Base-by-base conservation (phyloP, 2,113 vertebrate genomes). In the Eonycteris spelaea region DNA sequence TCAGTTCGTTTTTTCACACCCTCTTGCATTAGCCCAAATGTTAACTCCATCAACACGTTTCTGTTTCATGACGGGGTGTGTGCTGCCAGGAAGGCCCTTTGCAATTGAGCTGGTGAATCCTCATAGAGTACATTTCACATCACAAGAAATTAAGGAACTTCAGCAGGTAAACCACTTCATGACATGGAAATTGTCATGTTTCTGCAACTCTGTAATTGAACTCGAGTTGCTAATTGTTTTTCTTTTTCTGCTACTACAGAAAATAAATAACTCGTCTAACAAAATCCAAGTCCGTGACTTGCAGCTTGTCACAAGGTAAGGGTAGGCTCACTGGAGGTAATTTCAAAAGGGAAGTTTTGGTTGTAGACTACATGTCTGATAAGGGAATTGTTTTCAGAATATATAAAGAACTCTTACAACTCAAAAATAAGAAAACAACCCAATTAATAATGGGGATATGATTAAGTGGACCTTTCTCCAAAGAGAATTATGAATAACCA, bases 71-170 rank as follows among this genome's bases (percentile, higher is more conserved):
- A 28, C 74, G 88, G 92, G 67, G 33, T 95, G 92, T 96, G n/a
- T 30, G 92, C 92, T 98, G 97, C 97, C 98, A 99, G 99, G 99
- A 98, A 99, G 99, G 89, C 99, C 99, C n/a, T 99, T 99, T 97
- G 99, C 99, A 0, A 97, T 99, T 94, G 99, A 99, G 98, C 98
- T 99, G 96, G 98, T 99, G 98, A 99, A 99, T 97, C 99, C 99
- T 96, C 99, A 98, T 97, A 98, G 98, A 97, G 95, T 99, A 83
- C 98, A 35, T 85, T 97, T 99, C 83, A 99, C 93, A 95, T 96
- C 95, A 3, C 97, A 96, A 71, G 98, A 99, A 96, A 99, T 99
- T 97, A 99, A 98, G 95, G 98, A 98, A 91, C 98, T 99, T 33
- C 99, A 99, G 98, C 98, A 99, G 99, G 99, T 99, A 98, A 98